A percentile compares a stretch with the other conserved stretches of the same genome.
Evolutionary conservation across 2,113 vertebrate species (phyloP).

Genomic region (Eulemur macaco): DNA sequence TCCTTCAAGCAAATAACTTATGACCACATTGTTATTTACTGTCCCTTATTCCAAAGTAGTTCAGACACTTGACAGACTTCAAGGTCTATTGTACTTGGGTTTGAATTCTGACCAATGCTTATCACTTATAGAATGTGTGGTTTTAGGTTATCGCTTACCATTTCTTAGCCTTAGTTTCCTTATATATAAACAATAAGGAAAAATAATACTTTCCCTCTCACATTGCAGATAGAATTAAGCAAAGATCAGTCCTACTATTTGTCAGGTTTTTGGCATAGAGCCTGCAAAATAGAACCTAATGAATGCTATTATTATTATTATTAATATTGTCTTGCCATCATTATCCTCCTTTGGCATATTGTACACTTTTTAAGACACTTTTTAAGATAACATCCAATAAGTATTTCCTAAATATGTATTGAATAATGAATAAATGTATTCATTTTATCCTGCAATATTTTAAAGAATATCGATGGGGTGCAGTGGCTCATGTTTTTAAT

Average conservation of each 20-base stretch:
- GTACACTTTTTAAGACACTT: neutral
- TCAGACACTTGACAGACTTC: neutral
- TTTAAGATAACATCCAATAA: neutral
- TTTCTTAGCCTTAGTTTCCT: neutral
- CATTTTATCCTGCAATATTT: neutral
- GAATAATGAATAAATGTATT: neutral
- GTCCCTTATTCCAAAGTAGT: neutral
- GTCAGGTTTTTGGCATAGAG: neutral
- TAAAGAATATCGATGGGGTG: neutral
- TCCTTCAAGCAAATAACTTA: neutral
- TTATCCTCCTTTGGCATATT: neutral
- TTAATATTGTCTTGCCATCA: neutral
- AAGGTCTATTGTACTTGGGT: neutral
- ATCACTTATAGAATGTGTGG: neutral
- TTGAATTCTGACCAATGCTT: neutral
- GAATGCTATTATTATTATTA: neutral
- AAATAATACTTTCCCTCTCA: neutral
- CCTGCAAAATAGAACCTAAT: neutral
- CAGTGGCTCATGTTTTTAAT: too few relatives aligned
- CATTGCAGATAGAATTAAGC: neutral
- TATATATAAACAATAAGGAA: neutral
- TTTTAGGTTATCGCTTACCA: neutral
- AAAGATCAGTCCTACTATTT: neutral
- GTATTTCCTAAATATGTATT: neutral
- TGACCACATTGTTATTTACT: neutral